Conservation (phyloP, 2,888 invertebrate species). For the Amiota communis region DNA sequence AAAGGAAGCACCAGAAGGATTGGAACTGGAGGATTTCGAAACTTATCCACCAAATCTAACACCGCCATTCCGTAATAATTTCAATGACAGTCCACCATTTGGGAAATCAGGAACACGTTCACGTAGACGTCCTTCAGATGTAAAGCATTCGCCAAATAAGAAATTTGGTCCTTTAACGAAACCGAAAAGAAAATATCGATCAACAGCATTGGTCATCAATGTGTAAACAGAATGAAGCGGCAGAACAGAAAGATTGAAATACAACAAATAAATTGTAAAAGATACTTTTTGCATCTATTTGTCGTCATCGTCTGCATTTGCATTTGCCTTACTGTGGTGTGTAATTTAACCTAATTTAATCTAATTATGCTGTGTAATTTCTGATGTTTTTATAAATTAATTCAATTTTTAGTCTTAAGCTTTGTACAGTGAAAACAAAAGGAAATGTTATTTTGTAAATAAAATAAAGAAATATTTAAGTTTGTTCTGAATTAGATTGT, state of each 20-base stretch:
- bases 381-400: too few relatives aligned
- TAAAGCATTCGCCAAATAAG: conserved; percentile 48
- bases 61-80: conserved; percentile 45
- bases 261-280: background rate
- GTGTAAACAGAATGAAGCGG: conserved; percentile 43
- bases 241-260: background rate
- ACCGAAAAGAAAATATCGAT: conserved; percentile 65
- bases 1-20: conserved; percentile 53
- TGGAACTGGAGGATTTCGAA: conserved; percentile 63
- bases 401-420: background rate
- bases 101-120: conserved; percentile 43
- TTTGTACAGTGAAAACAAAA: background rate
- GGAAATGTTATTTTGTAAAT: background rate
- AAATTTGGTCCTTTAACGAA: conserved; percentile 52
- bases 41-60: conserved; percentile 58
- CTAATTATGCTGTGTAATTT: background rate
- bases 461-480: background rate
- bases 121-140: conserved; percentile 61
- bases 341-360: background rate
- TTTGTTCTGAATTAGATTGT: too few relatives aligned
- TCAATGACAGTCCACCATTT: conserved; percentile 50
- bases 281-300: too few relatives aligned
- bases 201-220: conserved; percentile 64
- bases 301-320: too few relatives aligned
- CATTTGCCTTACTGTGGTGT: background rate